Percentiles rank a stretch among this genome's conserved stretches.
Conservation (phyloP, 2,888 invertebrate species). For the Melikaiella ostensackeni region DNA sequence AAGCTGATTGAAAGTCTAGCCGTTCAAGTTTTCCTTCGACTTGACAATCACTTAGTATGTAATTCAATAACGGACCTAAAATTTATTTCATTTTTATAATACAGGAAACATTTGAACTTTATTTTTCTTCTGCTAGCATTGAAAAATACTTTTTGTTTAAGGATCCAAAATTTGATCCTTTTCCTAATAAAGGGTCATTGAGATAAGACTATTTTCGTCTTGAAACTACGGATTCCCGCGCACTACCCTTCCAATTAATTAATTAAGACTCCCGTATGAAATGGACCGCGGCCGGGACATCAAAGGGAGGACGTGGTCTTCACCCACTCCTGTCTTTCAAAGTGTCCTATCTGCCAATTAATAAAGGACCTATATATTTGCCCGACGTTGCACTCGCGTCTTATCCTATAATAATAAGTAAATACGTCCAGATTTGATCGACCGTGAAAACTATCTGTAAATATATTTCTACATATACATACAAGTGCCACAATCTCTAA, state of each 20-base stretch:
- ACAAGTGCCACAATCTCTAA: too few relatives aligned
- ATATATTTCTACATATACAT: background rate
- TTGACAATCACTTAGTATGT: too few relatives aligned
- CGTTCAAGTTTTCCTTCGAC: too few relatives aligned
- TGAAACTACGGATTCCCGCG: conserved; percentile 6
- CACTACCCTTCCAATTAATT: conserved; percentile 68
- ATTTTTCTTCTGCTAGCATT: background rate
- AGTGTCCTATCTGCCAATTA: conserved; percentile 68
- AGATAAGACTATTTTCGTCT: conserved; percentile 32
- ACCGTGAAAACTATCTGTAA: conserved; percentile 45
- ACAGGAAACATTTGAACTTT: too few relatives aligned
- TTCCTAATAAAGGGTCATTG: background rate
- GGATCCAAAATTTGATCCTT: background rate
- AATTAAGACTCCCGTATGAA: conserved; percentile 70
- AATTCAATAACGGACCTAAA: too few relatives aligned
- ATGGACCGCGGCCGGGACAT: conserved; percentile 72
- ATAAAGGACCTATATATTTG: conserved; percentile 72
- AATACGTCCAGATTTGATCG: conserved; percentile 60
- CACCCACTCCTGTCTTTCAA: conserved; percentile 61
- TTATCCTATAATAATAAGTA: conserved; percentile 72
- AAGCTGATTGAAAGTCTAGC: too few relatives aligned
- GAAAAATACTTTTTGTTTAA: background rate
- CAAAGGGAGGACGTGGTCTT: conserved; percentile 68
- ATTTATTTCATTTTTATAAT: too few relatives aligned
- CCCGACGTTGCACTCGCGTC: conserved; percentile 61